A percentile compares a stretch with the other conserved stretches of the same genome.
phyloP scores from a whole-genome alignment of 2,888 invertebrate genomes.

The Cryptocephalus moraei region DNA sequence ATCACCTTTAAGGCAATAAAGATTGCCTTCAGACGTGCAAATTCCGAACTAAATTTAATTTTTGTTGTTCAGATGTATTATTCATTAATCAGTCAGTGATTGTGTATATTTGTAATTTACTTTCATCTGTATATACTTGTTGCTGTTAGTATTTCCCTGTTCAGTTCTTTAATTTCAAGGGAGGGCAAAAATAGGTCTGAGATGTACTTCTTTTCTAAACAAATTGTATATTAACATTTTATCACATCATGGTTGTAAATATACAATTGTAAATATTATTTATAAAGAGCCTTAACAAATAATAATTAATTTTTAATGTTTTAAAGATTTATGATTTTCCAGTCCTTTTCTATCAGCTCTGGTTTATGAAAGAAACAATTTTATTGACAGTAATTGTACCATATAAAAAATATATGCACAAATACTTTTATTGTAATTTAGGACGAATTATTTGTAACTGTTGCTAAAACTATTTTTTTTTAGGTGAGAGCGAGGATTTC shows the following conservation, averaged over 20 bases:
- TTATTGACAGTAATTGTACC: too few species aligned
- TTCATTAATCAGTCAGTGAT: background rate
- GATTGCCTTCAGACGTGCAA: background rate
- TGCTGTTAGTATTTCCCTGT: constrained; percentile 33
- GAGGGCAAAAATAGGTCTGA: constrained; percentile 23
- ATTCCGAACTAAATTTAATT: background rate
- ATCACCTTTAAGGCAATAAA: constrained; percentile 17
- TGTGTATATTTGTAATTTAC: constrained; percentile 30
- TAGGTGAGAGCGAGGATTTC: too few species aligned
- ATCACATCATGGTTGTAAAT: constrained; percentile 34
- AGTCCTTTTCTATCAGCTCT: too few species aligned
- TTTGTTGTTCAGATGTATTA: background rate
- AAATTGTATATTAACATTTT: constrained; percentile 35
- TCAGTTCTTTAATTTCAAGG: constrained; percentile 26
- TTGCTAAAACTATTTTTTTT: too few species aligned
- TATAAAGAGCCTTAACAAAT: constrained; percentile 20
- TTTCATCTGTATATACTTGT: constrained; percentile 36
- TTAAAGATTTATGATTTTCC: background rate
- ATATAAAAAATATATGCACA: too few species aligned
- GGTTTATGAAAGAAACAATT: too few species aligned
- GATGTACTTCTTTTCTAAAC: constrained; percentile 29
- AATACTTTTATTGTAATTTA: too few species aligned
- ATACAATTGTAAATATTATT: constrained; percentile 38
- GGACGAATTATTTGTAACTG: too few species aligned
- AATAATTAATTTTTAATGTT: constrained; percentile 5